A percentile compares a stretch with the other conserved stretches of the same genome.
phyloP scores from a whole-genome alignment of 1,140 invertebrate genomes.

The Colletes gigas region DNA sequence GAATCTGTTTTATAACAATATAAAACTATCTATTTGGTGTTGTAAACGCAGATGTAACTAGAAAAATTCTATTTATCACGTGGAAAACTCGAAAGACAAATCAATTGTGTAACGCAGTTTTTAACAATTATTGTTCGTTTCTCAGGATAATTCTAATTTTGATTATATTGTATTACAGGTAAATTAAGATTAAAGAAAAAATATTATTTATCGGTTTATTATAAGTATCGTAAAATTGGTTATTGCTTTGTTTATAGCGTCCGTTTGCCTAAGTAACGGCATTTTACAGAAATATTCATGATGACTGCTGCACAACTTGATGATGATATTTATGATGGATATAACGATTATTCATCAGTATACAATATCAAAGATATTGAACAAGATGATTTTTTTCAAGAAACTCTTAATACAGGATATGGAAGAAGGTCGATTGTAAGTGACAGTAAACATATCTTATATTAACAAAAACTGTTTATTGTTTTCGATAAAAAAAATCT shows the following conservation, averaged over 20 bases:
- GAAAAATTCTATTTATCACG: background rate
- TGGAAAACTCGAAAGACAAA: background rate
- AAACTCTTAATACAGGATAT: constrained; percentile 84
- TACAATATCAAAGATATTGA: constrained; percentile 85
- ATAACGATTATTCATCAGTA: constrained; percentile 85
- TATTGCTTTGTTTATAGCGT: background rate
- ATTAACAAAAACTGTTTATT: background rate
- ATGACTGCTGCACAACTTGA: constrained; percentile 54
- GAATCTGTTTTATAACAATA: background rate
- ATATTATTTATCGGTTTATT: background rate
- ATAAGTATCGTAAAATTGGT: background rate
- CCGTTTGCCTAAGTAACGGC: background rate
- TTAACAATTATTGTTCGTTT: background rate
- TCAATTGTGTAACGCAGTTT: background rate
- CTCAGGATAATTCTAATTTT: background rate
- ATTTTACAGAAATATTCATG: background rate
- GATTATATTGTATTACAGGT: background rate
- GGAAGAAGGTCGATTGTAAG: constrained; percentile 83
- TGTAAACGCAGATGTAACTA: constrained; percentile 14
- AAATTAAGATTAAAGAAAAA: background rate
- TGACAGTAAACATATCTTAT: constrained; percentile 27
- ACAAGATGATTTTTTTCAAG: constrained; percentile 85
- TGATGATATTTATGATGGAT: constrained; percentile 86
- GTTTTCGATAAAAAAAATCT: constrained; percentile 16
- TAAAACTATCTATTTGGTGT: background rate